Percentiles rank a stretch among this genome's conserved stretches.
Conservation (phyloP, 2,888 invertebrate genomes). For the Deilephila elpenor region DNA sequence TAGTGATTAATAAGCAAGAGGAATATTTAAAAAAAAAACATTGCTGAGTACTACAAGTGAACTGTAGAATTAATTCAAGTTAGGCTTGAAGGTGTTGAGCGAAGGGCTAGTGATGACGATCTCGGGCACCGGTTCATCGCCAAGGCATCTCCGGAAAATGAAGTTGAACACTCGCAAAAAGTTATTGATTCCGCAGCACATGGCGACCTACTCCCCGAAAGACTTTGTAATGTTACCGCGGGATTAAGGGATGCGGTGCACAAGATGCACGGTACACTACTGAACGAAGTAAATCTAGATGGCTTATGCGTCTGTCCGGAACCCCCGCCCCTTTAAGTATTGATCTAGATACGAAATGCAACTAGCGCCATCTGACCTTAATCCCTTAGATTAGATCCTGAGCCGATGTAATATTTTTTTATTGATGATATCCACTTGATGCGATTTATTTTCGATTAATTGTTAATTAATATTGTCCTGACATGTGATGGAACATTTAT, state of each 20-base stretch:
- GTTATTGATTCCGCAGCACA: neutral
- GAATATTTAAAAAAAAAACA: neutral
- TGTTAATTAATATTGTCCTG: too few species aligned
- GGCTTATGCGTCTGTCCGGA: neutral
- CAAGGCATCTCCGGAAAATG: neutral
- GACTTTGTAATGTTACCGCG: neutral
- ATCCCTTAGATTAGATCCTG: neutral
- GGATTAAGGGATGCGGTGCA: neutral
- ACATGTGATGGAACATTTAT: too few species aligned
- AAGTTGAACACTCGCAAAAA: neutral
- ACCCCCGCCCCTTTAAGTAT: conserved; percentile 10
- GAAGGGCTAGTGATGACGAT: conserved; percentile 7
- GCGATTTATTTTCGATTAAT: too few species aligned
- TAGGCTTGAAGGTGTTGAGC: neutral
- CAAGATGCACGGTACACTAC: neutral
- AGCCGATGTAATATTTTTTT: too few species aligned
- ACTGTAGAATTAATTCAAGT: neutral
- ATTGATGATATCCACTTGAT: too few species aligned
- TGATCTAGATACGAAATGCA: neutral
- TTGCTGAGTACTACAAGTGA: neutral
- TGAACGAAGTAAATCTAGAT: conserved; percentile 4
- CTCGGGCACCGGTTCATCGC: conserved; percentile 4
- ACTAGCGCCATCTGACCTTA: neutral
- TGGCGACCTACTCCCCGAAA: neutral
- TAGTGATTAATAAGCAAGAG: too few species aligned